A percentile compares a stretch with the other conserved stretches of the same genome.
Evolutionary conservation across 2,888 invertebrate genomes (phyloP).

Genomic region (Ophion ellenae): DNA sequence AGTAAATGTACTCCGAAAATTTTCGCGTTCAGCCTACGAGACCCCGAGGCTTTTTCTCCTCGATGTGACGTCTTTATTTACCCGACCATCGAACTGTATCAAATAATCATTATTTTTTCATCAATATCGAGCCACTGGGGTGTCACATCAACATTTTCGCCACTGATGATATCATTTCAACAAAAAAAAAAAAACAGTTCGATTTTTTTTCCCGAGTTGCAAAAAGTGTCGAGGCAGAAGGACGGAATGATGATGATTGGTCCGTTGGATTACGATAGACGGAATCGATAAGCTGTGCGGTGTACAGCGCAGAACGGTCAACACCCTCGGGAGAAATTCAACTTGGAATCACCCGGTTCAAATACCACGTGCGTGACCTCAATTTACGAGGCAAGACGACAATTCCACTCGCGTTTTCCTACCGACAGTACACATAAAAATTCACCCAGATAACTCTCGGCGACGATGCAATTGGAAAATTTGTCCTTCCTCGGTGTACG

Average conservation of each 20-base stretch:
- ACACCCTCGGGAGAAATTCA: conserved; percentile 60
- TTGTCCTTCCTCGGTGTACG: neutral
- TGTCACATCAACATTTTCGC: neutral
- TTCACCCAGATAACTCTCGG: conserved; percentile 54
- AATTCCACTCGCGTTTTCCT: conserved; percentile 34
- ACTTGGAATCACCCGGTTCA: conserved; percentile 64
- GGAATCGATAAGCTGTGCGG: conserved; percentile 10
- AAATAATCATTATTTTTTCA: neutral
- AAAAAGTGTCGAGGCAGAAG: neutral
- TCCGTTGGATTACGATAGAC: neutral
- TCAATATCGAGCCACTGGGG: neutral
- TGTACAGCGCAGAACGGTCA: conserved; percentile 49
- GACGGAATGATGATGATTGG: neutral
- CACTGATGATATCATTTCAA: neutral
- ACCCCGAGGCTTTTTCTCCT: neutral
- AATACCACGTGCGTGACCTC: conserved; percentile 67
- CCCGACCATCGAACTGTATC: neutral
- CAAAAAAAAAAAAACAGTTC: neutral
- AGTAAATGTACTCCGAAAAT: conserved; percentile 4
- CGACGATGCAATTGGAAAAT: conserved; percentile 28
- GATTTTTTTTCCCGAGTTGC: neutral
- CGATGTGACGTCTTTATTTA: neutral
- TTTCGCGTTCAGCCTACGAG: neutral
- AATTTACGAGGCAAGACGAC: conserved; percentile 47
- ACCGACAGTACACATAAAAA: conserved; percentile 36